These are phyloP conservation scores for Rhyzopertha dominica DNA, from an alignment of 1,140 invertebrate species.

Conservation along the genomic window DNA sequence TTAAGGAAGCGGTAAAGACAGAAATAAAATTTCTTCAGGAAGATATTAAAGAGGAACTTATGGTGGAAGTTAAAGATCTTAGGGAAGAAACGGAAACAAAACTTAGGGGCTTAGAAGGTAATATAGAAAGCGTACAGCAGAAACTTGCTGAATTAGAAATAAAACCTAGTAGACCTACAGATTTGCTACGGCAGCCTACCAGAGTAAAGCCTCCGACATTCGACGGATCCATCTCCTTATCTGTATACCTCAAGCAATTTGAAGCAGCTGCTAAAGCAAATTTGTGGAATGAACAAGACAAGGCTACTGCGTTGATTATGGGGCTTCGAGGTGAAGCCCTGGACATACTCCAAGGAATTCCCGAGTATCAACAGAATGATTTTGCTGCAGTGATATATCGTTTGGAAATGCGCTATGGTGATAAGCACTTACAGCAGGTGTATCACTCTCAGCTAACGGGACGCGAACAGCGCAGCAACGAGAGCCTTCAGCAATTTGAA, in stretches of 20 bases:
- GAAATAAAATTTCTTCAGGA: too few species aligned
- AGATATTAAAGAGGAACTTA: too few species aligned
- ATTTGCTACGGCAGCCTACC: too few species aligned
- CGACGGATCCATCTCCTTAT: constrained; percentile 9
- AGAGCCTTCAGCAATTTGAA: constrained; percentile 9
- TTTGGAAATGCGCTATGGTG: constrained; percentile 12
- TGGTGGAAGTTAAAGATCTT: too few species aligned
- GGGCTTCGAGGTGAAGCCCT: constrained; percentile 4
- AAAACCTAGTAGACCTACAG: too few species aligned
- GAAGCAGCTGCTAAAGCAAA: constrained; percentile 12
- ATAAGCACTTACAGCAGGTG: constrained; percentile 6
- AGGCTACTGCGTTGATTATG: constrained; percentile 6
- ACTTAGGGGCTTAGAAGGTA: too few species aligned
- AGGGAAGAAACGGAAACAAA: too few species aligned
- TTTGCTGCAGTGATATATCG: neutral
- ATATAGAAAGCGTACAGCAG: too few species aligned
- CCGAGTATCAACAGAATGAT: neutral
- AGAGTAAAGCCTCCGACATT: constrained; percentile 6
- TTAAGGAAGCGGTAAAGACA: too few species aligned
- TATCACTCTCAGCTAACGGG: constrained; percentile 8
- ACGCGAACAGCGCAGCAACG: neutral
- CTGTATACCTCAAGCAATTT: constrained; percentile 13
- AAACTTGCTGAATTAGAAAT: too few species aligned
- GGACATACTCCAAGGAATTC: constrained; percentile 3
- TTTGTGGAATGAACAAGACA: constrained; percentile 5